Conservation (phyloP, 2,888 invertebrate genomes). For the Allygus modestus region DNA sequence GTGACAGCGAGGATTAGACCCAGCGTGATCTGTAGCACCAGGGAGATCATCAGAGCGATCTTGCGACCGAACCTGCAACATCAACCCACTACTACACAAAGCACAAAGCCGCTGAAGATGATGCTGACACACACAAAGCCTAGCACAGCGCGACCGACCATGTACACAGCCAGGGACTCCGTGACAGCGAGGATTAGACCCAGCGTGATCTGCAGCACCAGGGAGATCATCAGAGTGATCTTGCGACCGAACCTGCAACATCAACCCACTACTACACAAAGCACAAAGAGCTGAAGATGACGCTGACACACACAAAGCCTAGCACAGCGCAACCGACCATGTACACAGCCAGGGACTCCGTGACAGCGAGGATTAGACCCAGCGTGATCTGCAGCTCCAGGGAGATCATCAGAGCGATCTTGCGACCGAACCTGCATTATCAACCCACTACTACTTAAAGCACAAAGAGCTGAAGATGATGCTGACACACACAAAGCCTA, state of each 20-base stretch:
- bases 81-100: constrained; percentile 75
- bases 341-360: constrained; percentile 84
- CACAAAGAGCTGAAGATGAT: constrained; percentile 88
- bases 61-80: too few species aligned
- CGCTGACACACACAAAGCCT: constrained; percentile 88
- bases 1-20: constrained; percentile 83
- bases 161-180: constrained; percentile 84
- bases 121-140: constrained; percentile 90
- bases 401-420: constrained; percentile 85
- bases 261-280: constrained; percentile 74
- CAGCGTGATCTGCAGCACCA: constrained; percentile 82
- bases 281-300: constrained; percentile 87
- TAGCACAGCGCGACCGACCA: constrained; percentile 82
- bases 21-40: too few species aligned
- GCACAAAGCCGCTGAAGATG: constrained; percentile 87
- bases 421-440: constrained; percentile 81
- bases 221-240: constrained; percentile 84
- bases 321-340: constrained; percentile 82
- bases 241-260: constrained; percentile 83
- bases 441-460: constrained; percentile 74
- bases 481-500: constrained; percentile 89
- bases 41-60: too few species aligned
- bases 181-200: constrained; percentile 83
- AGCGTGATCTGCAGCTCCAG: constrained; percentile 83
- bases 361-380: constrained; percentile 82